Evolutionary conservation across 2,113 vertebrate genomes (phyloP).

Genomic region (Spheniscus mendiculus): DNA sequence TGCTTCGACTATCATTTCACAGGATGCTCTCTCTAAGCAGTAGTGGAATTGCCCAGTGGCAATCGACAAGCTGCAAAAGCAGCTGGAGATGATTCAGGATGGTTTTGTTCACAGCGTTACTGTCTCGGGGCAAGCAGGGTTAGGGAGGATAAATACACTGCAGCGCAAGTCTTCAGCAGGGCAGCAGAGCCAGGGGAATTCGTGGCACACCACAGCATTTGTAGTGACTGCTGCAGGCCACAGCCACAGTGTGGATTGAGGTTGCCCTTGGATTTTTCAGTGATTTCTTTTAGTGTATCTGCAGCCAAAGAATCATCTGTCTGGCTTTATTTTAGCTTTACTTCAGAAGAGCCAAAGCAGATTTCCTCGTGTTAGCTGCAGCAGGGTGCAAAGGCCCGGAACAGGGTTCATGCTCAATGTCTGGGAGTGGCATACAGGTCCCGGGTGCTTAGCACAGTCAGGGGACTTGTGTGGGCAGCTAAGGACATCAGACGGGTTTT

Average conservation of each 20-base stretch:
- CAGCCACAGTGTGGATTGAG: not conserved
- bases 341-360: not conserved
- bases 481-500: not conserved
- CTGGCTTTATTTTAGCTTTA: not conserved
- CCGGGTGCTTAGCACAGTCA: not conserved
- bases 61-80: not conserved
- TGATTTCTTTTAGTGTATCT: not conserved
- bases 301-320: not conserved
- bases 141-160: not conserved
- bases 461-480: not conserved
- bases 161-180: rapidly evolving
- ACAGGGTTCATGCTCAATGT: not conserved
- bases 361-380: not conserved
- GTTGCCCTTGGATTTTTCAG: not conserved
- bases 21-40: not conserved
- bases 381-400: not conserved
- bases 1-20: not conserved
- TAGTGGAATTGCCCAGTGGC: not conserved
- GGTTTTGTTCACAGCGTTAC: not conserved
- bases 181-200: not conserved
- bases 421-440: not conserved
- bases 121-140: rapidly evolving
- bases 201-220: not conserved
- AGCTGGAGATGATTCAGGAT: not conserved
- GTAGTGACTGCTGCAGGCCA: not conserved